phyloP scores from a whole-genome alignment of 2,113 vertebrate genomes.

The Columba janthina region DNA sequence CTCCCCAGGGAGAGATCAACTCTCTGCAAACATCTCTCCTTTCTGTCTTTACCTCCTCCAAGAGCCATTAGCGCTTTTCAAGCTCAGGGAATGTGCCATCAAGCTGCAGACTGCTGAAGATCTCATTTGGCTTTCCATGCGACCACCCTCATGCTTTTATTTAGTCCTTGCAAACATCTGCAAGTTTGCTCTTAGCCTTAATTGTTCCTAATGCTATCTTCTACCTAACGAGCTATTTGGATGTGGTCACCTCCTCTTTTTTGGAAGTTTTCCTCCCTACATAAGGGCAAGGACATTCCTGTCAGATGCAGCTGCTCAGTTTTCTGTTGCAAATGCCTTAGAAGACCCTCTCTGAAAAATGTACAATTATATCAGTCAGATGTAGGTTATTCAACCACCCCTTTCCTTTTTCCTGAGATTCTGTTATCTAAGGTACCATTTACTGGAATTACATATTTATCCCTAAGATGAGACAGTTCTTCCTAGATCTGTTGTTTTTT shows the following conservation, averaged over 20 bases:
- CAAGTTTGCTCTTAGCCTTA: not conserved
- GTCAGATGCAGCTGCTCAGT: not conserved
- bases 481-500: not conserved
- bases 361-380: not conserved
- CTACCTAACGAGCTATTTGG: accelerated
- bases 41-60: not conserved
- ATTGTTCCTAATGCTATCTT: not conserved
- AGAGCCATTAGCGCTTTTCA: not conserved
- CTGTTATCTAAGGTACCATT: not conserved
- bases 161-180: not conserved
- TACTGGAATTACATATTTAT: not conserved
- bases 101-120: not conserved
- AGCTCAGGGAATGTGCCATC: not conserved
- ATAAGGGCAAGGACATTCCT: not conserved
- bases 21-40: not conserved
- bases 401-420: not conserved
- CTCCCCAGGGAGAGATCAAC: not conserved
- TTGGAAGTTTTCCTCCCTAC: accelerated
- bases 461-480: not conserved
- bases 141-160: not conserved
- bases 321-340: not conserved
- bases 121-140: not conserved
- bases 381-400: not conserved
- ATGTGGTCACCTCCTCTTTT: not conserved
- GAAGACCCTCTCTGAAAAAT: not conserved